A percentile compares a stretch with the other conserved stretches of the same genome.
Evolutionary conservation across 2,113 vertebrate genomes (phyloP).

Genomic region (Salvelinus sp.): DNA sequence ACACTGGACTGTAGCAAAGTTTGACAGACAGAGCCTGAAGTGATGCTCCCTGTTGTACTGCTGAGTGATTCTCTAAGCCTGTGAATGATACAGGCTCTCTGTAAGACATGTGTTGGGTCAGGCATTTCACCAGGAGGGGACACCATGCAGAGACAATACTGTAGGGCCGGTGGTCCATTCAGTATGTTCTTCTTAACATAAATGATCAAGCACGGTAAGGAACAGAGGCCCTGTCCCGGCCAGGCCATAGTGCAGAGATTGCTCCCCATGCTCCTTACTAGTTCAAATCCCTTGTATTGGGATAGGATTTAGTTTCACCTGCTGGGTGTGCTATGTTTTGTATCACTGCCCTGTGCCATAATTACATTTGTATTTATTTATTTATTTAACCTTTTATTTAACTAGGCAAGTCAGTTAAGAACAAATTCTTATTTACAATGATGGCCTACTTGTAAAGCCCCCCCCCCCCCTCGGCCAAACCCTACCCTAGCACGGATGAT

Average conservation of each 20-base stretch:
- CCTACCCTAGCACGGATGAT: too few species aligned
- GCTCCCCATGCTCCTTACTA: conserved; percentile 23
- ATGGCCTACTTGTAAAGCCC: too few species aligned
- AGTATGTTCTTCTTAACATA: background rate
- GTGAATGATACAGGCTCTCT: background rate
- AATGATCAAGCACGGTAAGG: too few species aligned
- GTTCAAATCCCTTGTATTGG: conserved; percentile 31
- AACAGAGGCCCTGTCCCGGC: background rate
- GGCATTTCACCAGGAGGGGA: background rate
- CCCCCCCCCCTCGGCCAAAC: too few species aligned
- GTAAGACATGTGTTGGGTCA: background rate
- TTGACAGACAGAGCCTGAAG: background rate
- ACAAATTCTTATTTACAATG: too few species aligned
- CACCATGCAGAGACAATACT: background rate
- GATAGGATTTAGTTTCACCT: conserved; percentile 40
- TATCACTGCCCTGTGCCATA: conserved; percentile 23
- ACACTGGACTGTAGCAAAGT: background rate
- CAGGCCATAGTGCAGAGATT: conserved; percentile 3
- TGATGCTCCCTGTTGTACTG: background rate
- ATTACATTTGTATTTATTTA: too few species aligned
- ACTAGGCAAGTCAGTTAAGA: too few species aligned
- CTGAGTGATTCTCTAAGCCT: background rate
- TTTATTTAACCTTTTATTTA: too few species aligned
- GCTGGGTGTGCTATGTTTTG: conserved; percentile 13
- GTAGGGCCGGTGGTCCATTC: too few species aligned